A percentile compares a stretch with the other conserved stretches of the same genome.
phyloP scores from a whole-genome alignment of 2,113 vertebrate genomes.

The Amphiprion ocellaris region DNA sequence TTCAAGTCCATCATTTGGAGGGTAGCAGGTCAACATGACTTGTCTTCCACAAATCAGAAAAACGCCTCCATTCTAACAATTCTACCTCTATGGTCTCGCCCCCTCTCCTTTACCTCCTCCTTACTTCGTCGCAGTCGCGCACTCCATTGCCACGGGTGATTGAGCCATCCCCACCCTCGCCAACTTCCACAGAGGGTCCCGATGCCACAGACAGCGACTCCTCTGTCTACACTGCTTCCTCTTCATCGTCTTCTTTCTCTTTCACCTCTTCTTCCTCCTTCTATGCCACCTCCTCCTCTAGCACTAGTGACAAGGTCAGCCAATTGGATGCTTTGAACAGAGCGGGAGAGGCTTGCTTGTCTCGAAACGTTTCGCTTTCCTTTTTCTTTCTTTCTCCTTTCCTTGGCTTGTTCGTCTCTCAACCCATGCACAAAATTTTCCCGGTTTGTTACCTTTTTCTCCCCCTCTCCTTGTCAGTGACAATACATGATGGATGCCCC shows the following conservation, averaged over 20 bases:
- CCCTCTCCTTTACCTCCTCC: constrained; percentile 50
- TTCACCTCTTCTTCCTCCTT: constrained; percentile 83
- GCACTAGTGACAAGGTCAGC: constrained; percentile 85
- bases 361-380: constrained; percentile 52
- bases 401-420: constrained; percentile 36
- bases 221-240: constrained; percentile 81
- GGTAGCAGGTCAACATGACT: neutral
- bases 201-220: constrained; percentile 83
- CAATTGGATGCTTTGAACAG: constrained; percentile 53
- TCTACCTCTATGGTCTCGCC: constrained; percentile 66
- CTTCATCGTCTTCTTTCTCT: constrained; percentile 81
- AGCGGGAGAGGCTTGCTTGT: constrained; percentile 75
- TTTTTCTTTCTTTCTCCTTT: constrained; percentile 46
- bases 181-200: constrained; percentile 81
- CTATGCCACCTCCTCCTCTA: constrained; percentile 82
- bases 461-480: constrained; percentile 28
- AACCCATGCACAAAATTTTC: constrained; percentile 36
- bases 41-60: neutral
- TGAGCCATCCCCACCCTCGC: constrained; percentile 74
- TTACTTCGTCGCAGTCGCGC: constrained; percentile 60
- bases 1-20: neutral
- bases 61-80: constrained; percentile 57
- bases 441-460: constrained; percentile 28
- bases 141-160: constrained; percentile 68
- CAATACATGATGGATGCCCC: neutral